These are phyloP conservation scores for Chelonia mydas DNA, from an alignment of 2,797 vertebrate genomes.

Conservation along the genomic window DNA sequence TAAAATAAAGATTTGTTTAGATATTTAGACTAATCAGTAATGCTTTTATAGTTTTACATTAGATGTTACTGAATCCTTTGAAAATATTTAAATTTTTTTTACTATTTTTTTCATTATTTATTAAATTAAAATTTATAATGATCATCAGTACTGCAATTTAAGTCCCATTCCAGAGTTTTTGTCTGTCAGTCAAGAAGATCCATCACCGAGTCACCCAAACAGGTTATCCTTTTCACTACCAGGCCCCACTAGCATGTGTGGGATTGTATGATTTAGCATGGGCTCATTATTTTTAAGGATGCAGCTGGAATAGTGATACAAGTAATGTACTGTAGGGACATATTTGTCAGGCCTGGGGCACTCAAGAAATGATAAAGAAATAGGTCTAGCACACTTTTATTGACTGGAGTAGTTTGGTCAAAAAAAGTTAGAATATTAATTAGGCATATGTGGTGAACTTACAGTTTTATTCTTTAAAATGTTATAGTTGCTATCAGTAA, in stretches of 20 bases:
- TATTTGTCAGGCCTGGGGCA: neutral
- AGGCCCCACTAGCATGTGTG: neutral
- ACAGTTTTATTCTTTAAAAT: neutral
- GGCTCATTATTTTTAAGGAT: neutral
- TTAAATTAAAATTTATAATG: constrained; percentile 24
- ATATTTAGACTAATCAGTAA: constrained; percentile 47
- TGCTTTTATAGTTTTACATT: constrained; percentile 3
- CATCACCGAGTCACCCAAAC: neutral
- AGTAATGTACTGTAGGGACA: neutral
- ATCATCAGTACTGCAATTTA: neutral
- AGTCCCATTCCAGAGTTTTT: neutral
- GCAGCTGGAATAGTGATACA: neutral
- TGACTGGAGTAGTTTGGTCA: neutral
- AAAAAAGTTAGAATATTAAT: neutral
- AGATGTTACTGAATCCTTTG: constrained; percentile 6
- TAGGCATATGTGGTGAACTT: neutral
- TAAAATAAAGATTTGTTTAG: constrained; percentile 62
- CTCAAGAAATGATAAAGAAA: neutral
- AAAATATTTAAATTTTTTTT: constrained; percentile 15
- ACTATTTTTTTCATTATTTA: constrained; percentile 1
- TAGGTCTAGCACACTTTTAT: neutral
- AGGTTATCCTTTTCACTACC: constrained; percentile 27
- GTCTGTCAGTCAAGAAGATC: neutral
- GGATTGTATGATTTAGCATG: neutral
- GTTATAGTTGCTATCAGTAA: neutral